These are phyloP conservation scores for Idaea aversata DNA, from an alignment of 2,888 invertebrate genomes.

Conservation along the genomic window DNA sequence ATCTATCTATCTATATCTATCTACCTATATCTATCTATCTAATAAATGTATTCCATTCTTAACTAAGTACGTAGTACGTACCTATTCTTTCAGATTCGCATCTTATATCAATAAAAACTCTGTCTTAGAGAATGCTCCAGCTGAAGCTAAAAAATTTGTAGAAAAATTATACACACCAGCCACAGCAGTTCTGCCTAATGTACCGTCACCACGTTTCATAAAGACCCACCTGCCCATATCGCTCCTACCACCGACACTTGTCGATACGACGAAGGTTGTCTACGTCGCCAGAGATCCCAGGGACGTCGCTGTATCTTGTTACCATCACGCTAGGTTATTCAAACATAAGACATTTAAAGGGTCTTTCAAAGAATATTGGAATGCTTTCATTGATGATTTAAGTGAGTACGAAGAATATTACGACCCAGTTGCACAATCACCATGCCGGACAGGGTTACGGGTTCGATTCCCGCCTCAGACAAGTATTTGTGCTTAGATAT, in stretches of 20 bases:
- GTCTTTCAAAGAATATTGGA: conserved; percentile 82
- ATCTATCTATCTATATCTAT: too few relatives aligned
- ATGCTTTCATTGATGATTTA: conserved; percentile 79
- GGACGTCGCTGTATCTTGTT: conserved; percentile 88
- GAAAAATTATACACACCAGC: not conserved
- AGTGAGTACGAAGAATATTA: conserved; percentile 22
- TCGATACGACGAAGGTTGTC: conserved; percentile 77
- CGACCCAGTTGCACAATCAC: too few relatives aligned
- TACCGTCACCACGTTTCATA: conserved; percentile 74
- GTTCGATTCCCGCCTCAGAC: too few relatives aligned
- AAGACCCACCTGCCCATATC: conserved; percentile 85
- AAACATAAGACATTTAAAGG: conserved; percentile 76
- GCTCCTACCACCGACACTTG: conserved; percentile 80
- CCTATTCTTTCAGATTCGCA: too few relatives aligned
- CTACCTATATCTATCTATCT: too few relatives aligned
- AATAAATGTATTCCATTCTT: too few relatives aligned
- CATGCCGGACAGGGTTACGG: too few relatives aligned
- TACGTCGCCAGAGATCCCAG: conserved; percentile 90
- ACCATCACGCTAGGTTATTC: conserved; percentile 80
- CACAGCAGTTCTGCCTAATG: not conserved
- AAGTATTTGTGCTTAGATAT: too few relatives aligned
- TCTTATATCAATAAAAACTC: not conserved
- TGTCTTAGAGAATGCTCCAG: not conserved
- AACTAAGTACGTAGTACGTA: too few relatives aligned
- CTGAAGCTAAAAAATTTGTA: not conserved